Evolutionary conservation across 2,797 vertebrate species (phyloP), one percentile per base, ranked within the genome.

Genomic region (Microchirus variegatus): DNA sequence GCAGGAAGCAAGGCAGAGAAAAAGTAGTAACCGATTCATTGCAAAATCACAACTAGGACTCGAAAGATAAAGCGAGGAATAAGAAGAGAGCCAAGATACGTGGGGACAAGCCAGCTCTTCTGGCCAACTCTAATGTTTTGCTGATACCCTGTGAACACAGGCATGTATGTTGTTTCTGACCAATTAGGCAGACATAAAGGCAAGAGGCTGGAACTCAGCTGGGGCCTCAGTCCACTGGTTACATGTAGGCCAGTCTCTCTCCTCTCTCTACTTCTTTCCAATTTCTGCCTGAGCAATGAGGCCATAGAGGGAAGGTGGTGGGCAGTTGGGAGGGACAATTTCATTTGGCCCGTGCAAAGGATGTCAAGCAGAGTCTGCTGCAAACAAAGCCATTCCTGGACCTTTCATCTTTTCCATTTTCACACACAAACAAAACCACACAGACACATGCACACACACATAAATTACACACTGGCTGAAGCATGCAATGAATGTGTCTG

Each of bases 101-200:
- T 3, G 47, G 55, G 73, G 69, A 63, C 50, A 41, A 38, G 62
- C 58, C 67, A 74, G 63, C 52, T 71, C 67, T 37, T 31, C 63
- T 2, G 2, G 74, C 56, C 70, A 50, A 63, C 60, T 71, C 72
- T 81, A 74, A 76, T 77, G 74, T 73, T 62, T 63, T 18, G 38
- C 74, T 59, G 73, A 75, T 78, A 75, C 52, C 55, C 80, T 19
- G 52, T 63, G 61, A 81, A 83, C 73, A 85, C 75, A 80, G 65
- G 67, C 79, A 83, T 36, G 63, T 84, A 73, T 80, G 77, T 80
- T 74, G 73, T 84, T 92, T 90, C 85, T 89, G 84, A 83, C 80
- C 88, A 91, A 91, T 92, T 91, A 91, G 75, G 73, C 87, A 89
- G 80, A 63, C 69, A 90, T 86, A 86, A 90, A 84, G 70, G 81